Evolutionary conservation across 2,113 vertebrate genomes (phyloP).

Genomic region (Anarrhichthys ocellatus): DNA sequence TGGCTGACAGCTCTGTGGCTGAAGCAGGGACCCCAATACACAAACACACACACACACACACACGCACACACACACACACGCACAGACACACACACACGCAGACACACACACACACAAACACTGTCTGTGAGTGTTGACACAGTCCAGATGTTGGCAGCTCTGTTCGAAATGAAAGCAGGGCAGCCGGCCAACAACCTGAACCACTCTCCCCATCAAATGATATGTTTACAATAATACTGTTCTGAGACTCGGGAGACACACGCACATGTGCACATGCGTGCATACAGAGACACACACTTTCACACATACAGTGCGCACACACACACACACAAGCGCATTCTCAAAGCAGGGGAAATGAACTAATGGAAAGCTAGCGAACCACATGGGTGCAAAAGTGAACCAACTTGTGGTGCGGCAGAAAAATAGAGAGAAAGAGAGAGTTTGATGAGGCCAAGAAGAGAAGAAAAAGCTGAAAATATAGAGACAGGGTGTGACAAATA

Average conservation of each 20-base stretch:
- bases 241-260: constrained; percentile 76
- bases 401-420: constrained; percentile 34
- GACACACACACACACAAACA: constrained; percentile 33
- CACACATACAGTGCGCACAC: neutral
- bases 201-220: constrained; percentile 85
- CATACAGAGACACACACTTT: constrained; percentile 26
- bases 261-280: constrained; percentile 39
- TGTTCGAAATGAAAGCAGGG: constrained; percentile 84
- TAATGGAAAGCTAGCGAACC: constrained; percentile 72
- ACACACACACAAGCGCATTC: constrained; percentile 31
- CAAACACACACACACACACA: constrained; percentile 24
- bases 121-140: constrained; percentile 83
- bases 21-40: constrained; percentile 54
- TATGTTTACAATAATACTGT: constrained; percentile 87
- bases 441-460: constrained; percentile 26
- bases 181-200: constrained; percentile 85
- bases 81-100: constrained; percentile 33
- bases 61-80: constrained; percentile 4
- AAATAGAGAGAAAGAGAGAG: constrained; percentile 20
- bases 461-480: constrained; percentile 23
- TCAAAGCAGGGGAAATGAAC: constrained; percentile 67
- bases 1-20: constrained; percentile 76
- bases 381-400: constrained; percentile 63
- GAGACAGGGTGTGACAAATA: constrained; percentile 44
- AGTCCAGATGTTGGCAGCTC: constrained; percentile 88